Conservation (phyloP, 2,888 invertebrate species). For the Rhynchonema sp. region DNA sequence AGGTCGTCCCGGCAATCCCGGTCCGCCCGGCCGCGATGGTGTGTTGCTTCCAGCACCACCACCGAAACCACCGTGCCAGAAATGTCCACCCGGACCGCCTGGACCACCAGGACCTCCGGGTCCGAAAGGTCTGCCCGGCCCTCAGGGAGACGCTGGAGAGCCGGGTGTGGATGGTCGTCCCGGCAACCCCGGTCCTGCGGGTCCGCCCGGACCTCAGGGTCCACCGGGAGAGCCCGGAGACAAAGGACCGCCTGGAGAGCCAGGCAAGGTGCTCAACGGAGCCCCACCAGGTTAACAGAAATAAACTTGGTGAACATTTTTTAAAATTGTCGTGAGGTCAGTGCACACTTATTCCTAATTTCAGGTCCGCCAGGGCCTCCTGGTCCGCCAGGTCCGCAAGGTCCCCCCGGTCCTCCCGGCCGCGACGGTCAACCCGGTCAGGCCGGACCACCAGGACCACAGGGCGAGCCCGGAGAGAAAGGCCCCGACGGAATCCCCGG, state of each 20-base stretch:
- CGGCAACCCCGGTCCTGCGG: slow-evolving; percentile 16
- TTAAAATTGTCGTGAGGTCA: neutral
- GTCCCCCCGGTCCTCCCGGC: slow-evolving; percentile 21
- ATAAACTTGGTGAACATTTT: neutral
- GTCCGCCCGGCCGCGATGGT: slow-evolving; percentile 19
- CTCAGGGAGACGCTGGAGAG: slow-evolving; percentile 20
- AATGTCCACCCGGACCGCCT: slow-evolving; percentile 12
- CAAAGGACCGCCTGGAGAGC: slow-evolving; percentile 15
- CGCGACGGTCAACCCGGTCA: neutral
- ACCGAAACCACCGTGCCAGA: slow-evolving; percentile 28
- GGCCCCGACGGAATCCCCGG: slow-evolving; percentile 3
- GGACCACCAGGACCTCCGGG: slow-evolving; percentile 21
- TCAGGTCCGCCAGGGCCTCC: slow-evolving; percentile 16
- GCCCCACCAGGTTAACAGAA: slow-evolving; percentile 11
- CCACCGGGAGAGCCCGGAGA: slow-evolving; percentile 17
- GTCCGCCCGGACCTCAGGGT: slow-evolving; percentile 20
- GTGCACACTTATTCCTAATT: too few relatives aligned
- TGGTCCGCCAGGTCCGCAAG: slow-evolving; percentile 8
- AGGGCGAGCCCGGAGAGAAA: neutral
- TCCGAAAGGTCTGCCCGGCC: slow-evolving; percentile 18
- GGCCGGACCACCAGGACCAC: slow-evolving; percentile 12
- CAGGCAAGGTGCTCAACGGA: slow-evolving; percentile 17
- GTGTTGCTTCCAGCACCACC: slow-evolving; percentile 25
- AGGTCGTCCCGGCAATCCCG: slow-evolving; percentile 19
- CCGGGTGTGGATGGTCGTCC: slow-evolving; percentile 10